Percentiles rank a stretch among this genome's conserved stretches.
These are phyloP conservation scores for Empidonax traillii DNA, from an alignment of 2,113 vertebrate genomes.

Conservation along the genomic window DNA sequence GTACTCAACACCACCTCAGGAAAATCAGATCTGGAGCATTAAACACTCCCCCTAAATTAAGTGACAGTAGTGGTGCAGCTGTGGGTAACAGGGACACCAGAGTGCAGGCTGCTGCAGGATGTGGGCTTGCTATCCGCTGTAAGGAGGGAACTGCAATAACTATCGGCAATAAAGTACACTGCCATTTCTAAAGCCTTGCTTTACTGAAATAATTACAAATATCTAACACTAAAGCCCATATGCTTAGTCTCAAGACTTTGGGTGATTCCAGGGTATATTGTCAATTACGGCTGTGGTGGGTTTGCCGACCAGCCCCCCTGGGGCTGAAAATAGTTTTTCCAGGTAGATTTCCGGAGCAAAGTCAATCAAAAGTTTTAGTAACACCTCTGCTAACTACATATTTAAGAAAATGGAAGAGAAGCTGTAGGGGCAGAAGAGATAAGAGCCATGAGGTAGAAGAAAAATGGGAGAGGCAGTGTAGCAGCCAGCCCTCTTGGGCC, in stretches of 20 bases:
- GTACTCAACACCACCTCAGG: neutral
- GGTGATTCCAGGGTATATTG: neutral
- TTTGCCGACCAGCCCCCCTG: no score
- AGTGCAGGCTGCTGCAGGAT: neutral
- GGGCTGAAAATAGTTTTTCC: no score
- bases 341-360: no score
- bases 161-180: neutral
- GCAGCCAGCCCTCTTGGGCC: no score
- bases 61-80: neutral
- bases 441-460: no score
- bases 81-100: neutral
- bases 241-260: neutral
- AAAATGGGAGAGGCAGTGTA: no score
- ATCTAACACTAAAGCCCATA: neutral
- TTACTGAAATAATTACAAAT: neutral
- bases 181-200: neutral
- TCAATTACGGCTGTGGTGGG: no score
- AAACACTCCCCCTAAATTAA: neutral
- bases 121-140: neutral
- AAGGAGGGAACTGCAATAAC: neutral
- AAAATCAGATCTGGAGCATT: neutral
- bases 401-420: no score
- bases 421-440: no score
- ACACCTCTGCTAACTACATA: no score
- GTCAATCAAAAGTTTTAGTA: no score